Evolutionary conservation across 2,888 invertebrate genomes (phyloP), one percentile per base, ranked within the genome.

Genomic region (Pseudococcus viburni): DNA sequence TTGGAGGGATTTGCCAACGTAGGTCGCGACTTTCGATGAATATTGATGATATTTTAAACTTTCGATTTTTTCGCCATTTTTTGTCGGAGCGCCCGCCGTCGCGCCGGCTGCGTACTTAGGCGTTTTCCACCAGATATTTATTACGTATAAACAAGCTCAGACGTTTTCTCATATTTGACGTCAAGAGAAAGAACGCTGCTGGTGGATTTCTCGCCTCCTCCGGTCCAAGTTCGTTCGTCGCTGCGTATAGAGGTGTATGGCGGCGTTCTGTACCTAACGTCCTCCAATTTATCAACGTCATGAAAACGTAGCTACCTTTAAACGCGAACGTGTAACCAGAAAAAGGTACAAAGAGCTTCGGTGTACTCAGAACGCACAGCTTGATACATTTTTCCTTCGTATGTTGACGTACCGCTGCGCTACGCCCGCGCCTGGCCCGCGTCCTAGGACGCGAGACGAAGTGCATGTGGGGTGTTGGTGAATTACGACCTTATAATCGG

Each of bases 211-310:
- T 64, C 22, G 22, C 64, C 64, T 22, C 6, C 8, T 33, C 26
- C 26, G 26, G 26, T 33, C 26, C 26, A 3, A 3, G 26, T 19
- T 22, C 64, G 22, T 64, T 64, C 22, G 64, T 12, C 15, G 42
- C 42, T 42, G 0, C 5, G 9, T 6, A 6, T 42, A 9, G 6
- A 42, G 42, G 42, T 42, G 64, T 64, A n/a, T 8, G 55, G 17
- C 17, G 55, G 64, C 73, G 64, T 48, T 86, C 86, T 42, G 86
- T 73, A 26, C 17, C 15, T 87, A 73, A 77, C 86, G 77, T 87
- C 77, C 46, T 77, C 77, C 86, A 46, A 87, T 87, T 87, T 87
- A 87, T 87, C 86, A 87, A 87, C 73, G 86, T 87, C 86, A 87
- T n/a, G 73, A 77, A 87, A 87, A 87, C 73, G 86, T 73, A 87